Evolutionary conservation across 2,888 invertebrate species (phyloP), one percentile per base, ranked within the genome.

Genomic region (Andrena fulva): DNA sequence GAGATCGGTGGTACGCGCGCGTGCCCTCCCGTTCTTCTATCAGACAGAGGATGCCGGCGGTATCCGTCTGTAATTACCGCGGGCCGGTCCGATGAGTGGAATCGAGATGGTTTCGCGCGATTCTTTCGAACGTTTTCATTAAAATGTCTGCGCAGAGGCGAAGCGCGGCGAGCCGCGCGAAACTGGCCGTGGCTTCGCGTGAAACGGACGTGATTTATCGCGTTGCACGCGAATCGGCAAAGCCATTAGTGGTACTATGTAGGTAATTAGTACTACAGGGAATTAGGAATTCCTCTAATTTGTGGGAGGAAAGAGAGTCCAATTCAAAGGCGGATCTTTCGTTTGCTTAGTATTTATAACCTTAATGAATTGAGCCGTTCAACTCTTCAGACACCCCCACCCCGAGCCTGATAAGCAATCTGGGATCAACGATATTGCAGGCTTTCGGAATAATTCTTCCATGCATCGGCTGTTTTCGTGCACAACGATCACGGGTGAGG

Each of bases 91-190:
- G 62, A 78, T 62, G 67, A 67, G 48, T n/a, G 16, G 16, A 52
- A 24, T 20, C 31, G 66, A 80, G 80, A 80, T 63, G 71, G 72
- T 79, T 68, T 72, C 80, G 79, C 72, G 35, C 78, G 79, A 79
- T 80, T 78, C 80, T 79, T 80, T 63, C 72, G 10, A 50, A 80
- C 80, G 79, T 80, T 80, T 80, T 72, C 80, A 79, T 80, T 80
- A 78, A 80, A 78, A 68, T 10, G 67, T 66, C 66, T 66, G 63
- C 70, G 24, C 42, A n/a, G 16, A 52, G n/a, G n/a, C 35, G 69
- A 20, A 27, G 54, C 63, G 35, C 63, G 60, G 20, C 29, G 31
- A 20, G 56, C 29, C 48, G 29, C 64, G 52, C 12, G 52, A 42
- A 6, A 35, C 48, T 12, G 20, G 42, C 56, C 35, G 16, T 42